Conservation (phyloP, 2,113 vertebrate genomes). For the Monarcha castaneiventris region DNA sequence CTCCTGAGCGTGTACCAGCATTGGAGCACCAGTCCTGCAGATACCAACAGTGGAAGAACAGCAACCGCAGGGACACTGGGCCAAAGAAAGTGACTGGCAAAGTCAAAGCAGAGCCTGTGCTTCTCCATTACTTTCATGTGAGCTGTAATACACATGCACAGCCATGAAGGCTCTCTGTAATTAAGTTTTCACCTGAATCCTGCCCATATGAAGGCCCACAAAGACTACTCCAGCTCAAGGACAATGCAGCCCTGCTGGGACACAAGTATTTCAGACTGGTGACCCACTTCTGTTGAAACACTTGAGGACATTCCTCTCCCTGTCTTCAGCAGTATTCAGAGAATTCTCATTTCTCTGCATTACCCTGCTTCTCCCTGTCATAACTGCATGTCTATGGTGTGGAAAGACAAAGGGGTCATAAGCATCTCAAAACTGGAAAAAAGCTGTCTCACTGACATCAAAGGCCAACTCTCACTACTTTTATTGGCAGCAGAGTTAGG, state of each 20-base stretch:
- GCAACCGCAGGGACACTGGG: neutral
- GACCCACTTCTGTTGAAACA: neutral
- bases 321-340: neutral
- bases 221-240: neutral
- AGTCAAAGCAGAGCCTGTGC: neutral
- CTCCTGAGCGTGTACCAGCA: neutral
- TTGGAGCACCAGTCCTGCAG: neutral
- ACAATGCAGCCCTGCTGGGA: neutral
- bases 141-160: neutral
- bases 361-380: neutral
- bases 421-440: neutral
- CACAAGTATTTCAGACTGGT: neutral
- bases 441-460: neutral
- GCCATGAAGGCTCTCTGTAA: neutral
- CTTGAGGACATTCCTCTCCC: neutral
- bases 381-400: fast-evolving
- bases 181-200: neutral
- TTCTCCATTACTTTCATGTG: neutral
- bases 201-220: neutral
- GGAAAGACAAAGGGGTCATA: neutral
- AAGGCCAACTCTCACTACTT: neutral
- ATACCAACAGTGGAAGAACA: neutral
- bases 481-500: neutral
- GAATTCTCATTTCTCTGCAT: neutral
- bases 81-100: neutral